Evolutionary conservation across 2,797 vertebrate genomes (phyloP), one percentile per base, ranked within the genome.

Genomic region (Periophthalmus magnuspinnatus): DNA sequence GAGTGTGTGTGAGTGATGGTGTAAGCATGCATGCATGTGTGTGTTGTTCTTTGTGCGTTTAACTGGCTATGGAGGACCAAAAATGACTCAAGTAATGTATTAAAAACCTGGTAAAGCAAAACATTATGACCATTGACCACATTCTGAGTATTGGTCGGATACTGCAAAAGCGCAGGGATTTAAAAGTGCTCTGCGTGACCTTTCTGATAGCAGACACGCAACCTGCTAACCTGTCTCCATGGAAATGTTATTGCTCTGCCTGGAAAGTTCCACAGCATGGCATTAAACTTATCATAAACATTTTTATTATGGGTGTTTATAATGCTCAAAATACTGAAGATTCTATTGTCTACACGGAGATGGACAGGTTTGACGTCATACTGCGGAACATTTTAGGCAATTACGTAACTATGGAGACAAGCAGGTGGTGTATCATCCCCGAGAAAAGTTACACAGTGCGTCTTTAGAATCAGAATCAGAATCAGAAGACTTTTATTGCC

Each of bases 21-120:
- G 79, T 32, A 7, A 72, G 72, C 65, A 57, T 79, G 80, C 71
- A 34, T 84, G 85, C 71, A 68, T 84, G 81, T 67, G 69, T 47
- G n/a, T n/a, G 58, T 80, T 85, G 75, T 80, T 85, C 75, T 88
- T 84, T 89, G 76, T 84, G 84, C 77, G 78, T 84, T 68, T 34
- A 60, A 88, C 80, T 88, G 89, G 10, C 8, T 61, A 61, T 61
- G 59, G 59, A 41, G 59, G 59, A 61, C 59, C 59, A 61, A 41
- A 45, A 38, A 41, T 41, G 59, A 61, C 34, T n/a, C 19, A 38
- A 61, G 21, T 22, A 14, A 21, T 32, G 2, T 24, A 56, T 56
- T 58, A 19, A 34, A 34, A 33, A 57, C 56, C 32, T 32, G n/a
- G 16, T 57, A 16, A 32, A 7, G 24, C 32, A 34, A 17, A 28